These are phyloP conservation scores for Numenius phaeopus DNA, from an alignment of 2,797 vertebrate species.

Conservation along the genomic window DNA sequence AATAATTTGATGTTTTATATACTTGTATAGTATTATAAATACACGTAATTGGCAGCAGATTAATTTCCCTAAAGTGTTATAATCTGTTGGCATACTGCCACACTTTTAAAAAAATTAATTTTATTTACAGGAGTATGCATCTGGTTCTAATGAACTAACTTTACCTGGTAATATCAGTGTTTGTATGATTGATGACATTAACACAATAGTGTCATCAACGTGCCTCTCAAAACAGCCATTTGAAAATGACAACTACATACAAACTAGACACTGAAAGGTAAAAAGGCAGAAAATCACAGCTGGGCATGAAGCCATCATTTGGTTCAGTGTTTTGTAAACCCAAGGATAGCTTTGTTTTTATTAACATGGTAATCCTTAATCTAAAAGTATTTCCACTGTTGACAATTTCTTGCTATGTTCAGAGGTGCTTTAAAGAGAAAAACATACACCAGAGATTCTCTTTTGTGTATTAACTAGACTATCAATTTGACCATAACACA, in stretches of 20 bases:
- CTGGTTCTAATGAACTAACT: slow-evolving; percentile 23
- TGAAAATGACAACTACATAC: background rate
- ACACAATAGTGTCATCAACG: background rate
- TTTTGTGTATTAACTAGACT: background rate
- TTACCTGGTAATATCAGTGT: slow-evolving; percentile 26
- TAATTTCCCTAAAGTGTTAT: background rate
- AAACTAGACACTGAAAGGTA: slow-evolving; percentile 3
- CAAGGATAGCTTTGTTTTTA: background rate
- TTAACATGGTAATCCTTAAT: background rate
- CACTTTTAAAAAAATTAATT: background rate
- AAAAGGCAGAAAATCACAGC: slow-evolving; percentile 26
- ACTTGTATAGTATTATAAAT: background rate
- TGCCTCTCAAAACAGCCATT: slow-evolving; percentile 27
- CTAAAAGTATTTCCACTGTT: background rate
- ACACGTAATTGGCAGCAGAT: background rate
- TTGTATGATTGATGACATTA: slow-evolving; percentile 9
- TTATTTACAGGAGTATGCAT: background rate
- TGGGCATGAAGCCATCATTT: background rate
- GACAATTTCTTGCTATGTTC: background rate
- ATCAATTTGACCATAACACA: background rate
- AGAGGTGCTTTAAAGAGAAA: background rate
- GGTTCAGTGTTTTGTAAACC: slow-evolving; percentile 5
- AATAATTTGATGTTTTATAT: background rate
- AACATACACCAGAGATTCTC: background rate
- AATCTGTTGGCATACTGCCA: background rate